Conservation (phyloP, 2,797 vertebrate species). For the Mus minutoides region DNA sequence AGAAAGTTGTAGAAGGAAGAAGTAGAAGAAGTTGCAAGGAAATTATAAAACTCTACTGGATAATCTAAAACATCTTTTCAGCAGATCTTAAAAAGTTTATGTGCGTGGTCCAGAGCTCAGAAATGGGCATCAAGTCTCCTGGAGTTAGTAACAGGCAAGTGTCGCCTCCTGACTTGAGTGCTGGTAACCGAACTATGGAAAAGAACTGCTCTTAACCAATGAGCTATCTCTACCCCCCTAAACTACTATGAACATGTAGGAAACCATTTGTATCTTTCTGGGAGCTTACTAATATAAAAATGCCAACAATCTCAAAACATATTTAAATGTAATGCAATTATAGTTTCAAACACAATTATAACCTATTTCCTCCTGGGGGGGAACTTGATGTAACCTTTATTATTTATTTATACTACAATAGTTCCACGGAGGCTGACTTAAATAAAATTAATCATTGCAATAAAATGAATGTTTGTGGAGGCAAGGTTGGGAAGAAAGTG, state of each 20-base stretch:
- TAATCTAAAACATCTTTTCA: constrained; percentile 1
- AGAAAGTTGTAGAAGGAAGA: constrained; percentile 21
- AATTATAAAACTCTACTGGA: constrained; percentile 31
- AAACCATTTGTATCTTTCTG: constrained; percentile 29
- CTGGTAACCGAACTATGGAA: not conserved
- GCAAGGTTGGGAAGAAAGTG: not conserved
- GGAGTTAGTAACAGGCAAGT: not conserved
- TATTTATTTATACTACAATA: not conserved
- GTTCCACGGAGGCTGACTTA: not conserved
- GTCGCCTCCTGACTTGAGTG: not conserved
- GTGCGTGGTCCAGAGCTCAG: not conserved
- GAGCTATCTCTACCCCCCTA: not conserved
- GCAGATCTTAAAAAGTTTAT: not conserved
- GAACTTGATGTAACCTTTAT: not conserved
- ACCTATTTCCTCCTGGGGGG: not conserved
- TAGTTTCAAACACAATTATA: not conserved
- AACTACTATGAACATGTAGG: constrained; percentile 21
- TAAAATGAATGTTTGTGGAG: not conserved
- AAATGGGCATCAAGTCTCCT: not conserved
- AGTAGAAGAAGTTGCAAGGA: no score
- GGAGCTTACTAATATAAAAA: constrained; percentile 60
- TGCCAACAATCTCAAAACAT: not conserved
- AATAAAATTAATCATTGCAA: not conserved
- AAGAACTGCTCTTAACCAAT: not conserved
- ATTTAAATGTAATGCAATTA: constrained; percentile 58